Conservation (phyloP, 2,113 vertebrate genomes). For the Epinephelus lanceolatus region DNA sequence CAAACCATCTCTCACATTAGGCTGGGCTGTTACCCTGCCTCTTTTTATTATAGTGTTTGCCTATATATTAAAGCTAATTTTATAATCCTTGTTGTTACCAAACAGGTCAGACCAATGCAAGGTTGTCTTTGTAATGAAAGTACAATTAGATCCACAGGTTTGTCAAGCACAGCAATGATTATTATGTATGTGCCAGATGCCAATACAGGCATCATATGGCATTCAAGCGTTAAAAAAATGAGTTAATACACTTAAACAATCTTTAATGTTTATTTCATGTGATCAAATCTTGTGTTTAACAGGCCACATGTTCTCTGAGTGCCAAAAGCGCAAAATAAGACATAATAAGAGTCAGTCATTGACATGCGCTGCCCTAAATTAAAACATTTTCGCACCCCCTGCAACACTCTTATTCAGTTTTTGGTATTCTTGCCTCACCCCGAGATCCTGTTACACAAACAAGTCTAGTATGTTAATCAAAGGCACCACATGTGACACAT, state of each 20-base stretch:
- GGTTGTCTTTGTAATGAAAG: not conserved
- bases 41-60: not conserved
- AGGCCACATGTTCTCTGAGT: not conserved
- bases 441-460: slow-evolving; percentile 78
- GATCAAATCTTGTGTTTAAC: not conserved
- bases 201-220: not conserved
- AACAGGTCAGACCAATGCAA: slow-evolving; percentile 14
- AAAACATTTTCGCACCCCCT: slow-evolving; percentile 27
- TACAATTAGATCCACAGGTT: slow-evolving; percentile 46
- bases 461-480: slow-evolving; percentile 84
- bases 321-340: not conserved
- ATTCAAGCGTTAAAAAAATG: not conserved
- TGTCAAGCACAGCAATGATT: not conserved
- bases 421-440: slow-evolving; percentile 63
- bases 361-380: not conserved
- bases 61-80: slow-evolving; percentile 11
- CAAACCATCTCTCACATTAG: slow-evolving; percentile 23
- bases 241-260: not conserved
- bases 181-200: not conserved
- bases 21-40: not conserved
- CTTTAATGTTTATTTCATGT: not conserved
- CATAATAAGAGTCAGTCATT: not conserved
- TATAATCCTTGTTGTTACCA: not conserved
- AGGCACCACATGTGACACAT: slow-evolving; percentile 82
- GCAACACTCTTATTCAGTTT: slow-evolving; percentile 43